Percentiles rank a stretch among this genome's conserved stretches.
Conservation (phyloP, 2,888 invertebrate genomes). For the Gymnocheta viridis region DNA sequence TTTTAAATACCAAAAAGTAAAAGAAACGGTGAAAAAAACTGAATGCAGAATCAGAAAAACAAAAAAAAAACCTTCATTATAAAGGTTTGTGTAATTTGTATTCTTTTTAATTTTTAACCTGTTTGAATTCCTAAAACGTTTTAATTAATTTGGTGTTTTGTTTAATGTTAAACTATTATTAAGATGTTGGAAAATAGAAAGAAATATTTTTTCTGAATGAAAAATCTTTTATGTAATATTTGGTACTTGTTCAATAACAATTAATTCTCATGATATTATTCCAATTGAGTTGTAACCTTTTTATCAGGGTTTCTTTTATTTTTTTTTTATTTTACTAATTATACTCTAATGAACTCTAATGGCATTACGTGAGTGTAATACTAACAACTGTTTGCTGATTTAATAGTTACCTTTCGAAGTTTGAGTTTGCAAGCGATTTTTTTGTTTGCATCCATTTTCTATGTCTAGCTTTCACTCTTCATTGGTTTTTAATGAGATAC, state of each 20-base stretch:
- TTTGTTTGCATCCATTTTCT: constrained; percentile 2
- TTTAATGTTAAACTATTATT: constrained; percentile 58
- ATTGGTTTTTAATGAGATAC: constrained; percentile 71
- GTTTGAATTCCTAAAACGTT: constrained; percentile 60
- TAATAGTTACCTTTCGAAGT: not conserved
- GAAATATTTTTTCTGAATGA: constrained; percentile 7
- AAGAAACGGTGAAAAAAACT: not conserved
- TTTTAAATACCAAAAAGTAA: not conserved
- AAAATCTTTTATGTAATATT: constrained; percentile 15
- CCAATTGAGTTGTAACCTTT: not conserved
- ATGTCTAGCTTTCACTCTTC: constrained; percentile 68
- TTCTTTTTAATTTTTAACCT: not conserved
- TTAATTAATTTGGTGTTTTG: constrained; percentile 69
- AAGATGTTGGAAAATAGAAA: not conserved
- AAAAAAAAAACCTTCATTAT: not conserved
- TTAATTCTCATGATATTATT: not conserved
- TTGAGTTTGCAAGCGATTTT: not conserved
- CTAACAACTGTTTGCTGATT: constrained; percentile 49
- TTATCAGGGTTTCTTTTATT: not conserved
- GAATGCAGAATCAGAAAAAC: not conserved
- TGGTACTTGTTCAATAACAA: constrained; percentile 40
- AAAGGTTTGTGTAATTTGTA: not conserved
- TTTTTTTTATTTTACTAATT: constrained; percentile 68
- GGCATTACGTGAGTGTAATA: constrained; percentile 72
- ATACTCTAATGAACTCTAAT: constrained; percentile 73